These are phyloP conservation scores for Macrostomum lignano DNA, from an alignment of 1,140 invertebrate genomes.

Conservation along the genomic window DNA sequence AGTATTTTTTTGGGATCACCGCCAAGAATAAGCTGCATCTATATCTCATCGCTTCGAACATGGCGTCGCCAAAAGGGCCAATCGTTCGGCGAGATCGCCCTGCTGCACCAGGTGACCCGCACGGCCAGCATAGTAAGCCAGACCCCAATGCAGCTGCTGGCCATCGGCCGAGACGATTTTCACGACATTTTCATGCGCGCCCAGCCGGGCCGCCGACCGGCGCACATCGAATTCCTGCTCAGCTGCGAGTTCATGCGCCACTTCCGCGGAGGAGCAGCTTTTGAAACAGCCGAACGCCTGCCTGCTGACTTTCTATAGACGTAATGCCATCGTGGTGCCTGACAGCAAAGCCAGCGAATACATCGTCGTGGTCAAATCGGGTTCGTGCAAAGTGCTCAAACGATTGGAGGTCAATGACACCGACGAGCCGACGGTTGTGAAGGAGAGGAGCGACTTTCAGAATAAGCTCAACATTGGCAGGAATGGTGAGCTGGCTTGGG, in stretches of 20 bases:
- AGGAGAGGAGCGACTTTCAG: too few species aligned
- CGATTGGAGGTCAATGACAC: too few species aligned
- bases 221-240: constrained; percentile 20
- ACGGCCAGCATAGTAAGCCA: constrained; percentile 23
- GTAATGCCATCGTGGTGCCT: constrained; percentile 4
- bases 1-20: neutral
- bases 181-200: constrained; percentile 23
- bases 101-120: constrained; percentile 18
- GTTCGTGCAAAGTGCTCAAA: too few species aligned
- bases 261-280: constrained; percentile 17
- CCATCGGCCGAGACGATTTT: constrained; percentile 23
- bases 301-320: constrained; percentile 22
- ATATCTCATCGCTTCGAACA: too few species aligned
- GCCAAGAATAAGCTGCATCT: too few species aligned
- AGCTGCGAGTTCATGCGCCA: constrained; percentile 16
- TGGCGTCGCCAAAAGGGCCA: neutral
- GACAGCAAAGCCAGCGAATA: too few species aligned
- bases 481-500: too few species aligned
- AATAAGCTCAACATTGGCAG: too few species aligned
- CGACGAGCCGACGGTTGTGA: too few species aligned
- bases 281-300: constrained; percentile 16
- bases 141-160: constrained; percentile 17
- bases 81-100: constrained; percentile 16
- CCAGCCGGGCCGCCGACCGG: constrained; percentile 13
- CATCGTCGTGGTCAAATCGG: too few species aligned